These are phyloP conservation scores for Sesamia nonagrioides DNA, from an alignment of 1,140 invertebrate genomes.

Conservation along the genomic window DNA sequence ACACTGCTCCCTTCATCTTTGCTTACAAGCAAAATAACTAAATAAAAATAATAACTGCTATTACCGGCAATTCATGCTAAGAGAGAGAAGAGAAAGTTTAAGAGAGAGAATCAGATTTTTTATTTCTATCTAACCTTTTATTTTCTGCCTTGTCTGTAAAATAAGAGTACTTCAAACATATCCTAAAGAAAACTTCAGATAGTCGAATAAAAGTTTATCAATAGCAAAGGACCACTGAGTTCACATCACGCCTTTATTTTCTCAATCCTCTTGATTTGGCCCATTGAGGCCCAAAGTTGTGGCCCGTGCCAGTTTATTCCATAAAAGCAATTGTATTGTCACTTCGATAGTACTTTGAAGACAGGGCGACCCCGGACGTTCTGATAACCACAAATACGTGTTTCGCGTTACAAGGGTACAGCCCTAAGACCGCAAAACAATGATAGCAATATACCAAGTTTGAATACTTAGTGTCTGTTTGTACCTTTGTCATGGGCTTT, in stretches of 20 bases:
- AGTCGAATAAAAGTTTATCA: background rate
- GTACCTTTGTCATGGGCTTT: conserved; percentile 58
- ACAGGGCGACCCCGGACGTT: conserved; percentile 62
- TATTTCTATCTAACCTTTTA: no score
- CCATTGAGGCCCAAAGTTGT: conserved; percentile 11
- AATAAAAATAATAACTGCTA: no score
- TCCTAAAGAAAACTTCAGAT: background rate
- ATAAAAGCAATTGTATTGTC: conserved; percentile 40
- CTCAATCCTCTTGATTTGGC: background rate
- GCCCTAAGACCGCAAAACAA: conserved; percentile 66
- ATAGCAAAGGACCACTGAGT: background rate
- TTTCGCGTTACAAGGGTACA: conserved; percentile 66
- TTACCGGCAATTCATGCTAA: no score
- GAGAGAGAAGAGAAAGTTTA: no score
- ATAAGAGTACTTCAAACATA: background rate
- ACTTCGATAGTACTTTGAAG: conserved; percentile 54
- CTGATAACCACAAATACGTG: conserved; percentile 73
- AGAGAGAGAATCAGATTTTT: no score
- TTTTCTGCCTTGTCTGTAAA: no score
- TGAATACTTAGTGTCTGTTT: conserved; percentile 64
- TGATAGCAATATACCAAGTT: conserved; percentile 70
- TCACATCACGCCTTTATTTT: conserved; percentile 8
- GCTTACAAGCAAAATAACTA: no score
- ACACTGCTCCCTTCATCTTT: no score
- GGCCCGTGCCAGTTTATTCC: conserved; percentile 14